Percentiles rank a stretch among this genome's conserved stretches.
phyloP scores from a whole-genome alignment of 2,797 vertebrate species.

The Macrochelys suwanniensis region DNA sequence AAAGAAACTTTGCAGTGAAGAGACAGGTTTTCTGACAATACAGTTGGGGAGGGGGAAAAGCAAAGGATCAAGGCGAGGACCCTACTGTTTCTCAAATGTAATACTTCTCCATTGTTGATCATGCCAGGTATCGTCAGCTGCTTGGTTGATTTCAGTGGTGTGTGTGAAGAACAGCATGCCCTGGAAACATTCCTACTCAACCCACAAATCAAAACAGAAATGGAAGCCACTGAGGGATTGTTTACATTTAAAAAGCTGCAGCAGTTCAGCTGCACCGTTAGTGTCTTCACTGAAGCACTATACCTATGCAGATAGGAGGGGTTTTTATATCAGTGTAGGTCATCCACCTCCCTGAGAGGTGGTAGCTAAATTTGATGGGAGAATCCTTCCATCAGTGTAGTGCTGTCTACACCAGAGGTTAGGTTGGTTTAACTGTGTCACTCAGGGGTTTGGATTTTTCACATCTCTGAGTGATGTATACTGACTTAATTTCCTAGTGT shows the following conservation, averaged over 20 bases:
- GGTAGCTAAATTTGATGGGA: background rate
- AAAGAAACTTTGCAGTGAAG: background rate
- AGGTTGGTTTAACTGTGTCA: background rate
- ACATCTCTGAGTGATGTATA: background rate
- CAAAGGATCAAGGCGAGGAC: slow-evolving; percentile 11
- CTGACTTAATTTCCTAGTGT: background rate
- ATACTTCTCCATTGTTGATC: background rate
- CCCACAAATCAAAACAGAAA: background rate
- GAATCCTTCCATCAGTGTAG: background rate
- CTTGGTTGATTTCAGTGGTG: background rate
- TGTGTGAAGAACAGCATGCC: background rate
- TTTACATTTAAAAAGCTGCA: background rate
- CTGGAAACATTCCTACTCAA: background rate
- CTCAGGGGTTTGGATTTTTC: background rate
- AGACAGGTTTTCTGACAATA: slow-evolving; percentile 11
- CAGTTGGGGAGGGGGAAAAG: too few species aligned
- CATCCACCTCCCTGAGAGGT: background rate
- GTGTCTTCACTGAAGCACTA: background rate
- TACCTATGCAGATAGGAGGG: background rate
- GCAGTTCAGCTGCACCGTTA: background rate
- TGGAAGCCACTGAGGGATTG: background rate
- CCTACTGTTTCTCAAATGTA: background rate
- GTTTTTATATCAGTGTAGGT: background rate
- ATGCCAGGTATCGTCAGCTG: background rate
- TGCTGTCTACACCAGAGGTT: background rate